Percentiles rank a stretch among this genome's conserved stretches.
phyloP scores from a whole-genome alignment of 2,888 invertebrate species.

The Tanytarsus gracilentus region DNA sequence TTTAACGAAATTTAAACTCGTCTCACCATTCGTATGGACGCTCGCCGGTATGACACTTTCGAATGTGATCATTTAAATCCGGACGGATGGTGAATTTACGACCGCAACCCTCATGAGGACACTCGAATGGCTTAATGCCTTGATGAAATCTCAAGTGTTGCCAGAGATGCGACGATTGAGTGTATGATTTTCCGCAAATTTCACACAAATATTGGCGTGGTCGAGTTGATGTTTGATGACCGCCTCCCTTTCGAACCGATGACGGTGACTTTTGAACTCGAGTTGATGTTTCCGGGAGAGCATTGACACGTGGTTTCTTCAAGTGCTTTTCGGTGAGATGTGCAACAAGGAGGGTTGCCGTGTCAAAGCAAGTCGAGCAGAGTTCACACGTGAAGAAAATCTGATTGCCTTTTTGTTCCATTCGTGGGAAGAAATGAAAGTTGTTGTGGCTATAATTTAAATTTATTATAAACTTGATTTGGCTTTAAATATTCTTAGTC shows the following conservation, averaged over 20 bases:
- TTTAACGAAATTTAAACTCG: neutral
- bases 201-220: slow-evolving; percentile 49
- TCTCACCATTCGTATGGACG: neutral
- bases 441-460: slow-evolving; percentile 35
- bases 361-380: slow-evolving; percentile 37
- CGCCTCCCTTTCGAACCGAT: neutral
- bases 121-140: slow-evolving; percentile 55
- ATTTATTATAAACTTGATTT: neutral
- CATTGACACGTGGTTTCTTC: slow-evolving; percentile 41
- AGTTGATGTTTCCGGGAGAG: neutral
- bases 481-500: neutral
- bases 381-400: slow-evolving; percentile 39
- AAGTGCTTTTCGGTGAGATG: slow-evolving; percentile 52
- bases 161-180: slow-evolving; percentile 57
- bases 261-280: neutral
- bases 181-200: slow-evolving; percentile 52
- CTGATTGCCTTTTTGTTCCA: slow-evolving; percentile 33
- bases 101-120: slow-evolving; percentile 51
- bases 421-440: slow-evolving; percentile 41
- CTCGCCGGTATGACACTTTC: slow-evolving; percentile 49
- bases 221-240: slow-evolving; percentile 32
- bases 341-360: slow-evolving; percentile 39
- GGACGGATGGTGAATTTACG: slow-evolving; percentile 55
- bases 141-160: slow-evolving; percentile 57
- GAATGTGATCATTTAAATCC: slow-evolving; percentile 53